Base-by-base conservation (phyloP, 2,888 invertebrate genomes). In the Lypha dubia region DNA sequence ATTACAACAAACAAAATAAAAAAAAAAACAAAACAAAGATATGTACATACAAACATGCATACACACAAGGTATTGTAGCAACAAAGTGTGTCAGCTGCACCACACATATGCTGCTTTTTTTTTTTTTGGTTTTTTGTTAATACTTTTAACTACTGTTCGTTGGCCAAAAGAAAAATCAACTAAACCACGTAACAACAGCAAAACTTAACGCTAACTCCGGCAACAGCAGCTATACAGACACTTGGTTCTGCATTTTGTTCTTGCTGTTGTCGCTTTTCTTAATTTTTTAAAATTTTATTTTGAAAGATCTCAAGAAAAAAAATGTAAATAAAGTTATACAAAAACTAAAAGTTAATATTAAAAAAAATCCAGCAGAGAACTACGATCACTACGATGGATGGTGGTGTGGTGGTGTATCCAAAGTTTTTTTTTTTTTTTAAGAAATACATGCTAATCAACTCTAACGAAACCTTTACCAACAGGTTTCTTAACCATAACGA, bases 11-110 rank as follows among this genome's bases (percentile, higher is more conserved):
- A 51, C 63, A 60, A 60, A 20, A 53, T 41, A 51, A 24, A 28
- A n/a, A 44, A 20, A 24, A 24, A n/a, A 44, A 20, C 15, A 56
- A 38, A 44, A 20, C 15, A 44, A 62, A 74, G 24, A 58, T 17
- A n/a, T 13, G 38, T 17, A 46, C 5, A 44, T 15, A 5, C n/a
- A 17, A 1, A 17, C 49, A 17, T 51, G 22, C 49, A 51, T 51
- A 38, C 65, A 3, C n/a, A 49, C 11, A 24, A 17, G 20, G 49
- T 22, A 68, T 56, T 58, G 60, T 38, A 65, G 65, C 65, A 75
- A 60, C 67, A 73, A 83, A 79, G 77, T 83, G 79, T 83, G 83
- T 83, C 83, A 83, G 83, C 83, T 83, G 83, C 83, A 79, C 44
- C 60, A 49, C 60, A 79, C 67, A 73, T 83, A 67, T 77, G 83